These are phyloP conservation scores for Anneissia japonica DNA, from an alignment of 35 echinoderm and acorn worm genomes.

Conservation along the genomic window DNA sequence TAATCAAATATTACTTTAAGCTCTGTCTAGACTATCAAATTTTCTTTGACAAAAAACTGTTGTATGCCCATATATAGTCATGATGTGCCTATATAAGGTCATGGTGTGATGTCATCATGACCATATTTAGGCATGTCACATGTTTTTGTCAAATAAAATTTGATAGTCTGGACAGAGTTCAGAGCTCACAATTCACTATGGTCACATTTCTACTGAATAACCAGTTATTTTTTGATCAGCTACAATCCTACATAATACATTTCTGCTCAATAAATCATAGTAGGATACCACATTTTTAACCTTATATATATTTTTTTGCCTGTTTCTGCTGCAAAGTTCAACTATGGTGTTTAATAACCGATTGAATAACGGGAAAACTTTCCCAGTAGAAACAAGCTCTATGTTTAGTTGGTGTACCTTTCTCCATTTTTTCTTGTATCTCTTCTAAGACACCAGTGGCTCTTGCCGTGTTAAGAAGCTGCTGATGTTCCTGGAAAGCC, in stretches of 20 bases:
- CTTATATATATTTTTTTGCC: too few relatives aligned
- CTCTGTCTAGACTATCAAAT: neutral
- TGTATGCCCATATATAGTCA: neutral
- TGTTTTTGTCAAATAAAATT: neutral
- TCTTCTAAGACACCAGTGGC: slow-evolving; percentile 31
- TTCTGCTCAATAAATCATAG: too few relatives aligned
- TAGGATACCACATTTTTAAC: too few relatives aligned
- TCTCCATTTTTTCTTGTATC: slow-evolving; percentile 83
- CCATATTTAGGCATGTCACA: neutral
- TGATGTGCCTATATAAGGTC: too few relatives aligned
- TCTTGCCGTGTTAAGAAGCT: slow-evolving; percentile 15
- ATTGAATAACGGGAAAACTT: neutral
- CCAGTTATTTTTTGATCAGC: too few relatives aligned
- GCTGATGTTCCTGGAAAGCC: slow-evolving; percentile 50
- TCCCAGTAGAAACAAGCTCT: neutral
- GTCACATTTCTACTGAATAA: too few relatives aligned
- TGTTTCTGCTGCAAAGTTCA: too few relatives aligned
- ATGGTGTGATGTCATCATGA: neutral
- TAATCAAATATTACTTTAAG: neutral
- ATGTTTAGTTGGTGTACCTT: slow-evolving; percentile 28
- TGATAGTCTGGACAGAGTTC: too few relatives aligned
- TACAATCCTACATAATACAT: too few relatives aligned
- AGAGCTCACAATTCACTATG: too few relatives aligned
- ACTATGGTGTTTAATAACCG: too few relatives aligned
- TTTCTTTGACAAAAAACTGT: too few relatives aligned